These are phyloP conservation scores for Tricholaema leucomelas DNA, from an alignment of 2,113 vertebrate species.

Conservation along the genomic window DNA sequence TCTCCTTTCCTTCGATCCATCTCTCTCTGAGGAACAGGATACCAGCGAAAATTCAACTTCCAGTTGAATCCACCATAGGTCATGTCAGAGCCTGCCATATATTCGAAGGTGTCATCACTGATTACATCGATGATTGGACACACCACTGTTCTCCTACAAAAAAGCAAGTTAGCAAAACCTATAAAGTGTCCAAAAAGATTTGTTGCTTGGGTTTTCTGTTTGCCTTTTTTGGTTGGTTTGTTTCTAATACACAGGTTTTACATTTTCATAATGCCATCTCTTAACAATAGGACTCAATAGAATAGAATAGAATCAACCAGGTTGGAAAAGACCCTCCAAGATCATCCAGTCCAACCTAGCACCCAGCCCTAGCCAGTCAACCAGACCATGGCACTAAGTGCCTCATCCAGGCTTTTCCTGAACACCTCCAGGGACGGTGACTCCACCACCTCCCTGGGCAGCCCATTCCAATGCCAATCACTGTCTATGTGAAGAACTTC, in stretches of 20 bases:
- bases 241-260: background rate
- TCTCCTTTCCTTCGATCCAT: slow-evolving; percentile 99
- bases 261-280: background rate
- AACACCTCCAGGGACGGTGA: too few species aligned
- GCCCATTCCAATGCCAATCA: too few species aligned
- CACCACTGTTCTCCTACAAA: slow-evolving; percentile 90
- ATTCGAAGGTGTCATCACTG: slow-evolving; percentile 98
- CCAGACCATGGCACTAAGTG: too few species aligned
- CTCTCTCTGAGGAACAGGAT: slow-evolving; percentile 97
- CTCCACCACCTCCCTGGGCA: too few species aligned
- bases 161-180: background rate
- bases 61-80: slow-evolving; percentile 99
- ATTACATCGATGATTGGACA: slow-evolving; percentile 99
- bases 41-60: slow-evolving; percentile 99
- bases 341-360: too few species aligned
- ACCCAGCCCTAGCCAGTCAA: too few species aligned
- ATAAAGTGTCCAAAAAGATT: background rate
- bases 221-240: too few species aligned
- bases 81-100: slow-evolving; percentile 99
- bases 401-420: too few species aligned
- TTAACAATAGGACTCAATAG: background rate
- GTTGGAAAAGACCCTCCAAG: too few species aligned
- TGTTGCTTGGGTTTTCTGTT: background rate
- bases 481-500: too few species aligned
- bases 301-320: too few species aligned